Evolutionary conservation across 2,888 invertebrate species (phyloP).

Genomic region (Eulithis prunata): DNA sequence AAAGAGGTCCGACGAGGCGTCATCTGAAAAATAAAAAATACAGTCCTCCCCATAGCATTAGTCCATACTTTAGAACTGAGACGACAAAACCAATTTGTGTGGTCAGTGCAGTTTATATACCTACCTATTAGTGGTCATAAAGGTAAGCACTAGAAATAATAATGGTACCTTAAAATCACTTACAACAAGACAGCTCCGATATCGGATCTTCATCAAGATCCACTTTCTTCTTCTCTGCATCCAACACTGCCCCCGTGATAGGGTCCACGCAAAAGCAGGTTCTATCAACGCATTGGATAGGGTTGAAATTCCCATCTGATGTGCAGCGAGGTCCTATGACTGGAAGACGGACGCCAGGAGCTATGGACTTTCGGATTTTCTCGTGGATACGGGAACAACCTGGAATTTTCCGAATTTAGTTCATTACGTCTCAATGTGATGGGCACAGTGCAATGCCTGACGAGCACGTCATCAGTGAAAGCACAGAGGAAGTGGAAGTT

Average conservation of each 20-base stretch:
- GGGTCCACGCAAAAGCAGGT: slow-evolving; percentile 86
- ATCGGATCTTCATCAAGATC: slow-evolving; percentile 63
- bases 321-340: slow-evolving; percentile 84
- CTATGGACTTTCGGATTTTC: slow-evolving; percentile 70
- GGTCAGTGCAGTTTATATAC: neutral
- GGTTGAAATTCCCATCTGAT: slow-evolving; percentile 87
- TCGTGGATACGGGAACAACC: slow-evolving; percentile 85
- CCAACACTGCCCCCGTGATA: slow-evolving; percentile 75
- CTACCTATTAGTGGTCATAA: no score
- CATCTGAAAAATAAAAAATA: slow-evolving; percentile 55
- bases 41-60: neutral
- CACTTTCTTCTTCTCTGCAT: slow-evolving; percentile 47
- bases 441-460: no score
- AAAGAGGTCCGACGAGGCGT: slow-evolving; percentile 59
- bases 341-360: slow-evolving; percentile 63
- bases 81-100: neutral
- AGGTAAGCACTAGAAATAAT: no score
- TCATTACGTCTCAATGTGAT: no score
- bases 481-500: no score
- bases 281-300: slow-evolving; percentile 86
- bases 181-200: slow-evolving; percentile 73
- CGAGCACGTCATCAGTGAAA: no score
- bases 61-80: neutral
- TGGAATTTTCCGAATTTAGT: slow-evolving; percentile 47
- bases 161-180: slow-evolving; percentile 47